phyloP scores from a whole-genome alignment of 1,140 invertebrate genomes.

The Drosophila takahashii region DNA sequence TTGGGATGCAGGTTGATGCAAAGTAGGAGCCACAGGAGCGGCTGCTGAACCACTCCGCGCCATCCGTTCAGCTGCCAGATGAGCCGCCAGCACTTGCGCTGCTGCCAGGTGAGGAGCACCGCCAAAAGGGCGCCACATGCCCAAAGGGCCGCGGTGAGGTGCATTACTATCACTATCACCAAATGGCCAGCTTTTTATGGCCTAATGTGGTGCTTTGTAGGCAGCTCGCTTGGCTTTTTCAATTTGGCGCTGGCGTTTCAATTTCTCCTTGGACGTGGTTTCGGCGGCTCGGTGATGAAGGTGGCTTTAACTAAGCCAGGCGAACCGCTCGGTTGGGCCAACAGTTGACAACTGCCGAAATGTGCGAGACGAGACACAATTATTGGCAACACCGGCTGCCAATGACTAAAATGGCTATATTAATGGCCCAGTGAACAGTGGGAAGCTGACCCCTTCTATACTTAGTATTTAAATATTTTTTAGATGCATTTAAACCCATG shows the following conservation, averaged over 20 bases:
- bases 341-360: slow-evolving; percentile 35
- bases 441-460: too few species aligned
- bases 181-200: slow-evolving; percentile 7
- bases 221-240: slow-evolving; percentile 21
- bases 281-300: not conserved
- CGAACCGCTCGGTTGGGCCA: slow-evolving; percentile 31
- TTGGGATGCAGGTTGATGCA: slow-evolving; percentile 75
- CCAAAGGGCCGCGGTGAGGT: slow-evolving; percentile 60
- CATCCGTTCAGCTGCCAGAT: slow-evolving; percentile 81
- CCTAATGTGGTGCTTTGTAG: slow-evolving; percentile 69
- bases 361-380: slow-evolving; percentile 9
- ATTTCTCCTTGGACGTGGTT: slow-evolving; percentile 2
- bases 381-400: slow-evolving; percentile 7
- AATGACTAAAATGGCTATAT: slow-evolving; percentile 12
- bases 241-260: not conserved
- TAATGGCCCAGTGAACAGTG: slow-evolving; percentile 25
- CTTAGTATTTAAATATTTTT: too few species aligned
- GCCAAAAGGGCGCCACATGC: slow-evolving; percentile 63
- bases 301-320: not conserved
- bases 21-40: slow-evolving; percentile 71
- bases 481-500: too few species aligned
- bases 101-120: slow-evolving; percentile 67
- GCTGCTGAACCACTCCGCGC: slow-evolving; percentile 75
- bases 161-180: slow-evolving; percentile 25
- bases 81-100: slow-evolving; percentile 79